A percentile compares a stretch with the other conserved stretches of the same genome.
phyloP scores from a whole-genome alignment of 2,113 vertebrate species.

The Melanotaenia duboulayi region DNA sequence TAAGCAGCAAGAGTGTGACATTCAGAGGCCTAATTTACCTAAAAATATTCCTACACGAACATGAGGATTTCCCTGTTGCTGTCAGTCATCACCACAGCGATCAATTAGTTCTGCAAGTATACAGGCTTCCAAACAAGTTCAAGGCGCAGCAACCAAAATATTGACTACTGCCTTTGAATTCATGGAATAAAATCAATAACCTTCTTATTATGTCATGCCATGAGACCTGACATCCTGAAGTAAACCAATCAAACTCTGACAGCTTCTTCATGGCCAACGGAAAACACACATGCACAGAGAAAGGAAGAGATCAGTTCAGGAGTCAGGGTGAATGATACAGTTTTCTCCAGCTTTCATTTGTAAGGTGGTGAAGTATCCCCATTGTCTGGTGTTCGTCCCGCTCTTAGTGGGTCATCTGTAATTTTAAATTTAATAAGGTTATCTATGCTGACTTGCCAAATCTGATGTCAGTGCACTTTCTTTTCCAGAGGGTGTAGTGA shows the following conservation, averaged over 20 bases:
- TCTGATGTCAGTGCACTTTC: constrained; percentile 8
- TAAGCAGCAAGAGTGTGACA: background rate
- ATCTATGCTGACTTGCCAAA: background rate
- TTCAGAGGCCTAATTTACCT: background rate
- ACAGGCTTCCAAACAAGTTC: constrained; percentile 41
- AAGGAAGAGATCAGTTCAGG: background rate
- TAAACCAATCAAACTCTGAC: constrained; percentile 11
- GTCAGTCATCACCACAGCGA: constrained; percentile 7
- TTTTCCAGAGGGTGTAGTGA: constrained; percentile 4
- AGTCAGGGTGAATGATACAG: constrained; percentile 1
- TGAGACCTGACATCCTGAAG: constrained; percentile 30
- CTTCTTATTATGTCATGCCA: constrained; percentile 42
- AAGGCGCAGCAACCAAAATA: constrained; percentile 52
- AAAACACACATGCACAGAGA: background rate
- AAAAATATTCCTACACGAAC: background rate
- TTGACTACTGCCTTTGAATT: constrained; percentile 47
- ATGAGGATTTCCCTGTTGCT: background rate
- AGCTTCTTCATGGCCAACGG: background rate
- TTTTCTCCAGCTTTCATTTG: constrained; percentile 9
- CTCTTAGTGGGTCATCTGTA: background rate
- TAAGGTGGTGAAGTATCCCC: background rate
- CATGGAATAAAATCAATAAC: constrained; percentile 56
- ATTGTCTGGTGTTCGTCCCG: background rate
- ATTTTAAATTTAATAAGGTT: background rate
- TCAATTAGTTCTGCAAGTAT: constrained; percentile 14